phyloP scores from a whole-genome alignment of 2,888 invertebrate species.

The Byasa hedistus region DNA sequence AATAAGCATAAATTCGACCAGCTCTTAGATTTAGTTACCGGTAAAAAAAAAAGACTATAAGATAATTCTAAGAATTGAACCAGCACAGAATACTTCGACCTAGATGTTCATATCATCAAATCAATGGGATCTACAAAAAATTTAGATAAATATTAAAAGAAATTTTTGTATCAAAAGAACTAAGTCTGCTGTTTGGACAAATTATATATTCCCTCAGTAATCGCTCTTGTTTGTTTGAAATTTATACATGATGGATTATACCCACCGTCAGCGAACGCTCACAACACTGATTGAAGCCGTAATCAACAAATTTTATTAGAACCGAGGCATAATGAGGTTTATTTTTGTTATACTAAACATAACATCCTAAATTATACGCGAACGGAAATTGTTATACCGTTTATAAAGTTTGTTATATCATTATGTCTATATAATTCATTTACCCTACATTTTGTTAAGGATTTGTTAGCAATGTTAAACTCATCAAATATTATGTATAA shows the following conservation, averaged over 20 bases:
- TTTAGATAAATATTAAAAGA: not conserved
- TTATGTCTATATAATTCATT: no score
- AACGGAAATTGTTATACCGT: not conserved
- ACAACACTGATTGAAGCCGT: not conserved
- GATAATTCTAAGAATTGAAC: no score
- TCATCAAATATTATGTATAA: no score
- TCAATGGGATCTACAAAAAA: not conserved
- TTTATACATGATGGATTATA: conserved; percentile 3
- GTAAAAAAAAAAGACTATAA: no score
- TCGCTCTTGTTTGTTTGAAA: not conserved
- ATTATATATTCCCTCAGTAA: conserved; percentile 3
- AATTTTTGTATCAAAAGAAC: not conserved
- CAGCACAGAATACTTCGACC: no score
- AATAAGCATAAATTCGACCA: no score
- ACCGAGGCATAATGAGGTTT: not conserved
- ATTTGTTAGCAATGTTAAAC: no score
- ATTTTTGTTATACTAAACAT: conserved; percentile 2
- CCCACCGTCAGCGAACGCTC: not conserved
- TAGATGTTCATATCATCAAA: not conserved
- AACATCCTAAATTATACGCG: not conserved
- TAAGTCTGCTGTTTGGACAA: not conserved
- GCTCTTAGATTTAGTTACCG: no score
- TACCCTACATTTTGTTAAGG: no score
- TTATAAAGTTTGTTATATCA: no score
- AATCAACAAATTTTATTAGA: conserved; percentile 1